Percentiles rank a stretch among this genome's conserved stretches.
These are phyloP conservation scores for Columba janthina DNA, from an alignment of 2,113 vertebrate genomes.

Conservation along the genomic window DNA sequence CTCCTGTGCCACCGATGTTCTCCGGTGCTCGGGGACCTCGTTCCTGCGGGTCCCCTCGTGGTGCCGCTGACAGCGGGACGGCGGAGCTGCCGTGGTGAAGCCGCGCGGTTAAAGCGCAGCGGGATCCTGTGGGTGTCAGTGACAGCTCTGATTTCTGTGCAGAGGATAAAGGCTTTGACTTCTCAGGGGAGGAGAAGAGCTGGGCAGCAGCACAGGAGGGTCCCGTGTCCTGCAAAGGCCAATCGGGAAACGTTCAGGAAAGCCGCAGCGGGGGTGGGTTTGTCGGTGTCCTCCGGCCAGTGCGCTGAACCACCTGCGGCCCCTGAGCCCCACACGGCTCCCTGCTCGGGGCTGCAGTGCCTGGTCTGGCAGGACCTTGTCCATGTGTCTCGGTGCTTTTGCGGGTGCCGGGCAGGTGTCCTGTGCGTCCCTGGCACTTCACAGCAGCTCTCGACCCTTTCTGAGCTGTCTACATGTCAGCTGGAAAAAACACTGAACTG, in stretches of 20 bases:
- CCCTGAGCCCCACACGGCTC: background rate
- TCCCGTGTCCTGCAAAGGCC: rapidly evolving
- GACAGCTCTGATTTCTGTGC: background rate
- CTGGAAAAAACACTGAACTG: background rate
- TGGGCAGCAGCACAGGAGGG: background rate
- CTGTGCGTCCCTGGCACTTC: background rate
- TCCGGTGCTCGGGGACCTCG: rapidly evolving
- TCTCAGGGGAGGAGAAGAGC: background rate
- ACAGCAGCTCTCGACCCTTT: background rate
- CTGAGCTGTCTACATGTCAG: rapidly evolving
- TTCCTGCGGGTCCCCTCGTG: rapidly evolving
- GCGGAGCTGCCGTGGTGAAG: rapidly evolving
- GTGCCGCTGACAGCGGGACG: background rate
- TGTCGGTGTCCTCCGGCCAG: background rate
- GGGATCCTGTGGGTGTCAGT: rapidly evolving
- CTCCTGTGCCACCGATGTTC: background rate
- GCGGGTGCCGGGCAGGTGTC: too few species aligned
- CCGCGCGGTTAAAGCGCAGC: rapidly evolving
- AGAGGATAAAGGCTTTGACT: background rate
- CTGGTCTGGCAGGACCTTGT: background rate
- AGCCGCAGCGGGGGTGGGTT: rapidly evolving
- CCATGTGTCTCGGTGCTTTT: background rate
- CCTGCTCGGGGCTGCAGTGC: background rate
- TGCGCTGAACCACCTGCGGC: too few species aligned
- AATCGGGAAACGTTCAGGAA: background rate